Evolutionary conservation across 2,888 invertebrate genomes (phyloP).

Genomic region (Halictus ligatus): DNA sequence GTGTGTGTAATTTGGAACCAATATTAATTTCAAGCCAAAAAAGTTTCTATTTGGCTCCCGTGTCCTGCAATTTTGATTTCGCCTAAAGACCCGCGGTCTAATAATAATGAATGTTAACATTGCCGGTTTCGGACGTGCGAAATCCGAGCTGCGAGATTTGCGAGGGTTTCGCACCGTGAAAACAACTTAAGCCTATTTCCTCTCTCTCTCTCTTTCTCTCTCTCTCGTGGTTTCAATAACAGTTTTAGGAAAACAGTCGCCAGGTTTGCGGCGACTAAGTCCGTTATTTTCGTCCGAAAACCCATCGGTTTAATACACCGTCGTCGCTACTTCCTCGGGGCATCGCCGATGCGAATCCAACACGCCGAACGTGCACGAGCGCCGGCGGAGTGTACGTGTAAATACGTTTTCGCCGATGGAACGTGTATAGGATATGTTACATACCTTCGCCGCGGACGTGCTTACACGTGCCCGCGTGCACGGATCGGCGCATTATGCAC

Average conservation of each 20-base stretch:
- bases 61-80: too few species aligned
- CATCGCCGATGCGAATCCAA: not conserved
- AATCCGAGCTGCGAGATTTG: not conserved
- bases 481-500: slow-evolving; percentile 45
- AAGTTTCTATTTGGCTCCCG: too few species aligned
- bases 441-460: slow-evolving; percentile 52
- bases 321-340: slow-evolving; percentile 22
- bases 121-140: not conserved
- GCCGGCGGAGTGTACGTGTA: not conserved
- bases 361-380: slow-evolving; percentile 3
- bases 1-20: too few species aligned
- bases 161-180: not conserved
- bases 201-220: not conserved
- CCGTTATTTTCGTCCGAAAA: slow-evolving; percentile 16
- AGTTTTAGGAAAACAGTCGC: slow-evolving; percentile 3
- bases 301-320: slow-evolving; percentile 23
- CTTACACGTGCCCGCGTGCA: slow-evolving; percentile 54
- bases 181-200: not conserved
- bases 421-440: slow-evolving; percentile 40
- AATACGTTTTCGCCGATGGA: slow-evolving; percentile 24
- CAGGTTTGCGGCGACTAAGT: not conserved
- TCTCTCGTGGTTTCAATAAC: not conserved
- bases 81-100: not conserved
- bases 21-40: too few species aligned
- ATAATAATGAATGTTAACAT: not conserved